Evolutionary conservation across 2,888 invertebrate genomes (phyloP).

Genomic region (Pyrrhia umbra): DNA sequence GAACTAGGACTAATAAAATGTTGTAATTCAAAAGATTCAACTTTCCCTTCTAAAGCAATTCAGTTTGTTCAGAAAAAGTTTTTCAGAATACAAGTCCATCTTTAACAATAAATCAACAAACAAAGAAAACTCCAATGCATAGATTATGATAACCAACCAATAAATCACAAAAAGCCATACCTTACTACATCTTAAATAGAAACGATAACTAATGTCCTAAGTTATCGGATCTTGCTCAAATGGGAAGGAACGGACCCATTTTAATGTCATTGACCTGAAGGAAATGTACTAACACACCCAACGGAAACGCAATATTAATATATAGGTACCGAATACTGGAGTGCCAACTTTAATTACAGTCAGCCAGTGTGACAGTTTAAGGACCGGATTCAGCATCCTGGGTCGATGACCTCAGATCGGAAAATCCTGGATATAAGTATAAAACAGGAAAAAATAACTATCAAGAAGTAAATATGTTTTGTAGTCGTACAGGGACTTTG

Average conservation of each 20-base stretch:
- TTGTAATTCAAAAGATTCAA: too few species aligned
- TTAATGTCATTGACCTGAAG: slow-evolving; percentile 54
- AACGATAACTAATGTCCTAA: slow-evolving; percentile 18
- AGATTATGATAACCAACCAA: slow-evolving; percentile 1
- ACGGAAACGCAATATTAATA: slow-evolving; percentile 25
- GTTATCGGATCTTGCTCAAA: slow-evolving; percentile 29
- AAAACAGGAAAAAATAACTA: slow-evolving; percentile 11
- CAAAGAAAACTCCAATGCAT: slow-evolving; percentile 1
- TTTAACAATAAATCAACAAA: not conserved
- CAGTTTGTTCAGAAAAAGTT: not conserved
- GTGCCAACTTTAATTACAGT: slow-evolving; percentile 37
- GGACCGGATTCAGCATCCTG: slow-evolving; percentile 3
- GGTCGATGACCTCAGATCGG: slow-evolving; percentile 29
- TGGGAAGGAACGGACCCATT: slow-evolving; percentile 49
- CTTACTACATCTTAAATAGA: slow-evolving; percentile 18
- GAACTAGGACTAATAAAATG: too few species aligned
- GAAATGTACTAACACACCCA: slow-evolving; percentile 26
- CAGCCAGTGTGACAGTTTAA: slow-evolving; percentile 23
- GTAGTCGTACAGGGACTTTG: not conserved
- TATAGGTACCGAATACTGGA: slow-evolving; percentile 6
- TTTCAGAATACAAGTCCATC: not conserved
- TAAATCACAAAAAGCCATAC: slow-evolving; percentile 19
- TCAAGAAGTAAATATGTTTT: not conserved
- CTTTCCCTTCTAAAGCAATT: not conserved
- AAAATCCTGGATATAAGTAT: slow-evolving; percentile 5